A percentile compares a stretch with the other conserved stretches of the same genome.
phyloP scores from a whole-genome alignment of 2,113 vertebrate genomes.

The Phoenicopterus ruber region DNA sequence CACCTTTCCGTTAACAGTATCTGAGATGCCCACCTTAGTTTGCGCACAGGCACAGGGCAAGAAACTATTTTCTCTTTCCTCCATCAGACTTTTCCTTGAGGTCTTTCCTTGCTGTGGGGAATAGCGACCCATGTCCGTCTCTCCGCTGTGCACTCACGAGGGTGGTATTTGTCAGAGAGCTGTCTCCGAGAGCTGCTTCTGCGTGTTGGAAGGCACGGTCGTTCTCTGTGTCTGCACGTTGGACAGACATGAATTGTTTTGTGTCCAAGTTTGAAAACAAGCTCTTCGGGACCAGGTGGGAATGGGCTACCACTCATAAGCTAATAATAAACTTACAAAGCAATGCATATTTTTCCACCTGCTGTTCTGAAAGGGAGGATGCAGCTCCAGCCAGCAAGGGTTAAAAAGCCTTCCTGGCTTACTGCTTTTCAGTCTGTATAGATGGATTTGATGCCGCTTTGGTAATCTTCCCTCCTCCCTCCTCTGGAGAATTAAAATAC shows the following conservation, averaged over 20 bases:
- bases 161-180: background rate
- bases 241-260: background rate
- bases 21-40: background rate
- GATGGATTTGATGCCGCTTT: background rate
- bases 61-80: background rate
- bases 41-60: too few relatives aligned
- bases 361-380: background rate
- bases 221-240: background rate
- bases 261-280: background rate
- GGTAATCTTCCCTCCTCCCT: background rate
- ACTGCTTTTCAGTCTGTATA: background rate
- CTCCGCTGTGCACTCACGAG: fast-evolving
- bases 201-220: background rate
- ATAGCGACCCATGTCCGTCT: background rate
- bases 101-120: background rate
- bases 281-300: background rate
- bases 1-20: background rate
- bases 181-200: background rate
- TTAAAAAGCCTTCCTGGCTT: background rate
- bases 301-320: background rate
- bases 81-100: background rate
- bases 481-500: background rate
- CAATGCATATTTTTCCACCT: background rate
- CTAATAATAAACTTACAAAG: background rate
- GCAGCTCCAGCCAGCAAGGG: background rate